These are phyloP conservation scores for Siderastrea radians DNA, from an alignment of 92 coral and sea anemone genomes.

Conservation along the genomic window DNA sequence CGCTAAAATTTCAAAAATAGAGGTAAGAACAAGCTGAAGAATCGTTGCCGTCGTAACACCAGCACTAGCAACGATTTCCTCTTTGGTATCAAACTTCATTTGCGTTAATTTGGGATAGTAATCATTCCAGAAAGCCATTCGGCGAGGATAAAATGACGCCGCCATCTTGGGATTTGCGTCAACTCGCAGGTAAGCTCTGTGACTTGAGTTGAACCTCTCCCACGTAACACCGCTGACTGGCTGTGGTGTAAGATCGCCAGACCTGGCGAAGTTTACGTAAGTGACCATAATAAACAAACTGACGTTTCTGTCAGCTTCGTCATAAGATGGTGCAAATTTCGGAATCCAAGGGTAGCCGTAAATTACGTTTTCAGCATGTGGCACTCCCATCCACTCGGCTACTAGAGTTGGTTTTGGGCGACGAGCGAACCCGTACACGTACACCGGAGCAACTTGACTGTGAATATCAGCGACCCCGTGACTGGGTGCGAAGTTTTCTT, in stretches of 20 bases:
- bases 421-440: slow-evolving; percentile 58
- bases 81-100: slow-evolving; percentile 12
- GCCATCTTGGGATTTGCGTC: slow-evolving; percentile 70
- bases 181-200: slow-evolving; percentile 66
- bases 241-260: slow-evolving; percentile 43
- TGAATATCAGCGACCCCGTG: slow-evolving; percentile 53
- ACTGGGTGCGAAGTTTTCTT: slow-evolving; percentile 54
- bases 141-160: slow-evolving; percentile 16
- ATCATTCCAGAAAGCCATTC: slow-evolving; percentile 70
- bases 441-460: slow-evolving; percentile 41
- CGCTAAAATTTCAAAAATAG: background rate
- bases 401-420: background rate
- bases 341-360: slow-evolving; percentile 3
- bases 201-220: slow-evolving; percentile 63
- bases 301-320: slow-evolving; percentile 57
- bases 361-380: slow-evolving; percentile 6
- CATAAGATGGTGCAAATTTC: background rate
- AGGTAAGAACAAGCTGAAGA: background rate
- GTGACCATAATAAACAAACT: slow-evolving; percentile 43
- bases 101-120: slow-evolving; percentile 67
- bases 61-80: background rate
- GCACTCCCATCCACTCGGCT: slow-evolving; percentile 39
- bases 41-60: background rate
- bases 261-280: slow-evolving; percentile 61
- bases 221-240: slow-evolving; percentile 64